A percentile compares a stretch with the other conserved stretches of the same genome.
phyloP scores from a whole-genome alignment of 2,113 vertebrate species.

The Pogonocichla stellata region DNA sequence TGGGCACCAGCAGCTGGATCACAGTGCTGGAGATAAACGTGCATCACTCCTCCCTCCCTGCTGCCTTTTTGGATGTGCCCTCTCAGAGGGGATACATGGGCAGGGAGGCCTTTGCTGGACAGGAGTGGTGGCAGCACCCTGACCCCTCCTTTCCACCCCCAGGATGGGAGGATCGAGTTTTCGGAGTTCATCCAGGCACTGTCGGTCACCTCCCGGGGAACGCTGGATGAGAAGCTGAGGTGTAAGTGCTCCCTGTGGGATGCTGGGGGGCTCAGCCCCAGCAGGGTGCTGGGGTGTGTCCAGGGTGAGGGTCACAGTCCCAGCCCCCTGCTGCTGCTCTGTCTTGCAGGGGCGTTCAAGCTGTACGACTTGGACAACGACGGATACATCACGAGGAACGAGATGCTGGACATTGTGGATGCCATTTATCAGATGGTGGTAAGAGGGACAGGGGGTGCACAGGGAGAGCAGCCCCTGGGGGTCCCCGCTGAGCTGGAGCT shows the following conservation, averaged over 20 bases:
- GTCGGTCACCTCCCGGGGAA: constrained; percentile 95
- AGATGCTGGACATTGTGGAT: constrained; percentile 98
- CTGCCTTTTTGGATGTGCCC: rapidly evolving
- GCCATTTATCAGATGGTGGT: constrained; percentile 99
- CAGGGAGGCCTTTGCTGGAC: background rate
- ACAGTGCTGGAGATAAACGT: background rate
- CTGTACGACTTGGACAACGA: constrained; percentile 97
- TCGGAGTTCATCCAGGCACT: constrained; percentile 98
- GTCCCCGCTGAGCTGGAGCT: background rate
- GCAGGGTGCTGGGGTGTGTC: background rate
- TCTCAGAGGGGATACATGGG: rapidly evolving
- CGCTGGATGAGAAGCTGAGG: constrained; percentile 95
- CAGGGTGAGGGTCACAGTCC: rapidly evolving
- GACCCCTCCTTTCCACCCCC: background rate
- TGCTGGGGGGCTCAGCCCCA: background rate
- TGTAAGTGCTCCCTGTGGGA: constrained; percentile 76
- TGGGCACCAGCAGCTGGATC: background rate
- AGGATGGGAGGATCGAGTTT: constrained; percentile 98
- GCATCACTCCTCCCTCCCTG: background rate
- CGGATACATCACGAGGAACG: constrained; percentile 95
- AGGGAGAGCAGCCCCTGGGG: rapidly evolving
- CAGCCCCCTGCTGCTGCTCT: background rate
- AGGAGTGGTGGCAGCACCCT: background rate
- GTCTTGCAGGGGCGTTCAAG: constrained; percentile 92
- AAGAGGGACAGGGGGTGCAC: background rate